Evolutionary conservation across 2,797 vertebrate genomes (phyloP).

Genomic region (Eulemur coronatus): DNA sequence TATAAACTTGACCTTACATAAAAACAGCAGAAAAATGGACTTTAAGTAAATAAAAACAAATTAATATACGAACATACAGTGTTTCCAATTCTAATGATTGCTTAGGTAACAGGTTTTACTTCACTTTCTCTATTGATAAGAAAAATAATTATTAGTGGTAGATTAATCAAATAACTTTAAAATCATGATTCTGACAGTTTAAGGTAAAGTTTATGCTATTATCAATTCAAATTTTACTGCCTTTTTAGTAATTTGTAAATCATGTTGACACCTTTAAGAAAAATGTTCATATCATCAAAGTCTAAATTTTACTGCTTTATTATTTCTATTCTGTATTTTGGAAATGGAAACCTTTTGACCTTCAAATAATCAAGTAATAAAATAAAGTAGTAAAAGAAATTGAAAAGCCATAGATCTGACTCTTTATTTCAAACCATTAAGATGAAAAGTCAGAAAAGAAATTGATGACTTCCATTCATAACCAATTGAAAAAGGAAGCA

Average conservation of each 20-base stretch:
- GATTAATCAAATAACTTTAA: slow-evolving; percentile 62
- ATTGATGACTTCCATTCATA: slow-evolving; percentile 52
- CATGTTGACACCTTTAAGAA: slow-evolving; percentile 72
- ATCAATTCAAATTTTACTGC: slow-evolving; percentile 71
- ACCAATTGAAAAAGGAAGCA: slow-evolving; percentile 38
- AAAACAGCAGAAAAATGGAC: neutral
- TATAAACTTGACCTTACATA: neutral
- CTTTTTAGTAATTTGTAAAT: slow-evolving; percentile 74
- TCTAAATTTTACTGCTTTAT: slow-evolving; percentile 72
- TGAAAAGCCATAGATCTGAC: slow-evolving; percentile 64
- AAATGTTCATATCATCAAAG: slow-evolving; percentile 66
- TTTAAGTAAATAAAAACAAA: slow-evolving; percentile 11
- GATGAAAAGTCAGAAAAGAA: slow-evolving; percentile 58
- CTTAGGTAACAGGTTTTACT: slow-evolving; percentile 18
- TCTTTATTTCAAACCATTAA: slow-evolving; percentile 71
- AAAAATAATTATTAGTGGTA: slow-evolving; percentile 60
- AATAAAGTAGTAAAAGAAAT: slow-evolving; percentile 75
- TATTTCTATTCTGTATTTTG: slow-evolving; percentile 77
- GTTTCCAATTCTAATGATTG: neutral
- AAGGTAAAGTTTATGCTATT: slow-evolving; percentile 60
- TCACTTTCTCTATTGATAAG: slow-evolving; percentile 22
- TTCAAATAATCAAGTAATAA: slow-evolving; percentile 75
- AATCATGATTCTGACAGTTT: slow-evolving; percentile 59
- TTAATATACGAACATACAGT: neutral
- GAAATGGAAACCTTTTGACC: slow-evolving; percentile 75